Evolutionary conservation across 2,888 invertebrate genomes (phyloP).

Genomic region (Cistogaster globosa): DNA sequence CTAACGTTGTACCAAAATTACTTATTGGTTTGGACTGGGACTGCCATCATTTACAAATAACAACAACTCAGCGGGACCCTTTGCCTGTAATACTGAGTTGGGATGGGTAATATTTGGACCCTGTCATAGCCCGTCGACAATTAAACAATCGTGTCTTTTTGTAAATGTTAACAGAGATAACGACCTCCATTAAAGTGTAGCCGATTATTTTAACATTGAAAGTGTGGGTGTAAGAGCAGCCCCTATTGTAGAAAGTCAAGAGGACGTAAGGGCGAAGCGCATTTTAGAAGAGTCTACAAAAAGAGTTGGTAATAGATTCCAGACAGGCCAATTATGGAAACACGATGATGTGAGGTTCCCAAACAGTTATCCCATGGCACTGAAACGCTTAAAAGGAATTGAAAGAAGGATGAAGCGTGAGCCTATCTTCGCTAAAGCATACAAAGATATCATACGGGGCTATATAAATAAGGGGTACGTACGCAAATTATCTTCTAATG

Average conservation of each 20-base stretch:
- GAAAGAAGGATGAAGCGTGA: background rate
- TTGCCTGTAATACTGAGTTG: slow-evolving; percentile 16
- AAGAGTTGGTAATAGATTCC: slow-evolving; percentile 24
- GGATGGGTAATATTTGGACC: slow-evolving; percentile 66
- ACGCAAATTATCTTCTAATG: background rate
- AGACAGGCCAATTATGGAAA: slow-evolving; percentile 29
- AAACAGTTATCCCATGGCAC: background rate
- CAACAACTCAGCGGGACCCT: slow-evolving; percentile 32
- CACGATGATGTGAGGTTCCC: too few species aligned
- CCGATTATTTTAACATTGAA: background rate
- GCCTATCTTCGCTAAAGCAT: background rate
- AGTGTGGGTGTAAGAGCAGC: background rate
- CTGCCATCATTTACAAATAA: background rate
- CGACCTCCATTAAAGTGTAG: background rate
- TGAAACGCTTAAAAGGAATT: background rate
- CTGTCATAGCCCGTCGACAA: background rate
- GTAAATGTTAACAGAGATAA: slow-evolving; percentile 19
- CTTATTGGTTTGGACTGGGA: slow-evolving; percentile 64
- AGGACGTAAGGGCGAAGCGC: slow-evolving; percentile 6
- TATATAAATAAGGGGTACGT: background rate
- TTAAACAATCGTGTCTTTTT: slow-evolving; percentile 16
- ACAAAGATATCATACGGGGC: background rate
- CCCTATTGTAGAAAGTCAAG: slow-evolving; percentile 1
- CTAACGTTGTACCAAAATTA: background rate
- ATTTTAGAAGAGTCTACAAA: slow-evolving; percentile 17